Evolutionary conservation across 2,113 vertebrate species (phyloP).

Genomic region (Tyto alba): DNA sequence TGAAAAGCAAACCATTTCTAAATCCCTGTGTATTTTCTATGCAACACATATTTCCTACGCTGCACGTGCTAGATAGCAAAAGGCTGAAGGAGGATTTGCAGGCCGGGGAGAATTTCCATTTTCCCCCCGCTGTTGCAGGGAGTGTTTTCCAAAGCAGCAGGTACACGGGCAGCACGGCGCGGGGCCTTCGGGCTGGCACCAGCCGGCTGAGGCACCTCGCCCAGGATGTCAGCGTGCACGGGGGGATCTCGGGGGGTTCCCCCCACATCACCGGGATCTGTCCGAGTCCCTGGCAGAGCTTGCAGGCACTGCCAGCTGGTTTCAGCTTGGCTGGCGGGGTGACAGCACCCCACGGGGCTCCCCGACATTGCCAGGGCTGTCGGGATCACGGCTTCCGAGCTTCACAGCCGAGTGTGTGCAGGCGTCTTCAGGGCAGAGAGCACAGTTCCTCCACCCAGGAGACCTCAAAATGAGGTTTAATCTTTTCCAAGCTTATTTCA

Average conservation of each 20-base stretch:
- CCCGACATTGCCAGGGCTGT: background rate
- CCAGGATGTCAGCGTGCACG: accelerated
- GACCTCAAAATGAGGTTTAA: background rate
- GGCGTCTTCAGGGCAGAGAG: background rate
- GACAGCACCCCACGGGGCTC: background rate
- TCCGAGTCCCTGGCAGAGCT: too few relatives aligned
- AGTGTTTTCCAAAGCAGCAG: background rate
- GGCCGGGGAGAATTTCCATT: background rate
- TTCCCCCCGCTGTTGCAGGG: accelerated
- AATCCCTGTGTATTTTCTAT: background rate
- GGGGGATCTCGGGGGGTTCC: background rate
- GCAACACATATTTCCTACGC: background rate
- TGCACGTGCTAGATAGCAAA: background rate
- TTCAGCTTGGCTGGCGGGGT: accelerated
- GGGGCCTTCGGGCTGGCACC: background rate
- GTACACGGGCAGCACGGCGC: accelerated
- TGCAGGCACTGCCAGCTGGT: background rate
- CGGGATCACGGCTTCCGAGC: background rate
- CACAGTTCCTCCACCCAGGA: background rate
- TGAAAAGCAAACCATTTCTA: background rate
- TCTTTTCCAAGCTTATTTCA: background rate
- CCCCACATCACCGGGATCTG: too few relatives aligned
- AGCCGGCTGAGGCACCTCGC: background rate
- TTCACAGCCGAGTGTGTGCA: background rate
- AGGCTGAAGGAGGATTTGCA: too few relatives aligned